Conservation (phyloP, 2,888 invertebrate species). For the Aelia acuminata region DNA sequence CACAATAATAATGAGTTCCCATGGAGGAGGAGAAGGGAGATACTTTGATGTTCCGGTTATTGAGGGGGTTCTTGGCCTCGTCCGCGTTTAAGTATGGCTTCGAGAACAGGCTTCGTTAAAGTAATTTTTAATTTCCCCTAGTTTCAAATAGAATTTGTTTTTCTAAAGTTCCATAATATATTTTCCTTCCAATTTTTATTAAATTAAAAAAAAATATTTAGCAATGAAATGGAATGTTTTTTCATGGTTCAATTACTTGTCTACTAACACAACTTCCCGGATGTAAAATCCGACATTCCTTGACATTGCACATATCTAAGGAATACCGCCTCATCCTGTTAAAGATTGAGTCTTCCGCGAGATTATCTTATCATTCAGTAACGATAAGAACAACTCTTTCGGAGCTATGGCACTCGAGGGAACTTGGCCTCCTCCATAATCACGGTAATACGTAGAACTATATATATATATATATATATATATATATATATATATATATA, state of each 20-base stretch:
- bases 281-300: not conserved
- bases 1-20: not conserved
- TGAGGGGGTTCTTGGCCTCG: not conserved
- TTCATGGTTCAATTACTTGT: not conserved
- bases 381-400: too few relatives aligned
- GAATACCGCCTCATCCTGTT: not conserved
- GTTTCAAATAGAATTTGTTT: too few relatives aligned
- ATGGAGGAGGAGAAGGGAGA: too few relatives aligned
- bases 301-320: not conserved
- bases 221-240: not conserved
- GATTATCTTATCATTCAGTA: constrained; percentile 1
- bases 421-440: too few relatives aligned
- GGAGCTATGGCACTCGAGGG: too few relatives aligned
- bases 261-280: not conserved
- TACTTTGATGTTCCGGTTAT: not conserved
- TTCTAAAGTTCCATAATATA: too few relatives aligned
- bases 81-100: not conserved
- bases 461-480: too few relatives aligned
- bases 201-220: not conserved
- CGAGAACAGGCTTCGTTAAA: not conserved
- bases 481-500: too few relatives aligned
- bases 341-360: not conserved
- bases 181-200: not conserved
- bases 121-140: too few relatives aligned
- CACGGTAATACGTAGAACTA: too few relatives aligned